Percentiles rank a stretch among this genome's conserved stretches.
These are phyloP conservation scores for Campoletis raptor DNA, from an alignment of 2,888 invertebrate species.

Conservation along the genomic window DNA sequence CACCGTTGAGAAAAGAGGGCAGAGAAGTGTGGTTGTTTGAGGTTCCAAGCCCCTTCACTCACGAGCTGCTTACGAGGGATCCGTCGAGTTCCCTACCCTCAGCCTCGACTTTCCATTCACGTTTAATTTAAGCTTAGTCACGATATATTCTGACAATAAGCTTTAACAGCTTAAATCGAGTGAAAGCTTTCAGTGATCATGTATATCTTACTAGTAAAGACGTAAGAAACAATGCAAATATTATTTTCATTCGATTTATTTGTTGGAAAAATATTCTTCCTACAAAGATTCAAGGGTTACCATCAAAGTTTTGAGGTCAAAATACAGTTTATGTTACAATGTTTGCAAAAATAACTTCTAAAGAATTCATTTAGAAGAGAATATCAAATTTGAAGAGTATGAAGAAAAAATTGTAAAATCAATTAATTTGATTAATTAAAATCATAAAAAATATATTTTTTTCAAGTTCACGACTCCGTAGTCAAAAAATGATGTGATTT, in stretches of 20 bases:
- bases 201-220: neutral
- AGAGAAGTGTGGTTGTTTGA: slow-evolving; percentile 21
- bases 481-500: neutral
- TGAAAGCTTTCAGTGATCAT: slow-evolving; percentile 17
- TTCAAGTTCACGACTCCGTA: neutral
- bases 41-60: slow-evolving; percentile 11
- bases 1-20: neutral
- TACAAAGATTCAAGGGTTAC: neutral
- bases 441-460: too few relatives aligned
- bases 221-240: neutral
- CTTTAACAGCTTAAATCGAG: neutral
- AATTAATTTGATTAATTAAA: neutral
- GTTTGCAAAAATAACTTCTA: neutral
- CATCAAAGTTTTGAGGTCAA: neutral
- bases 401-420: neutral
- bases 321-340: neutral
- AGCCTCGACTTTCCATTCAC: slow-evolving; percentile 48
- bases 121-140: slow-evolving; percentile 47
- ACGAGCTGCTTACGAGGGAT: slow-evolving; percentile 41
- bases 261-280: neutral
- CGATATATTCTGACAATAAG: slow-evolving; percentile 12
- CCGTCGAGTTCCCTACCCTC: slow-evolving; percentile 28
- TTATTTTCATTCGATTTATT: neutral
- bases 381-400: neutral
- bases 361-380: neutral